phyloP scores from a whole-genome alignment of 2,113 vertebrate genomes.

The Acrocephalus kingi region DNA sequence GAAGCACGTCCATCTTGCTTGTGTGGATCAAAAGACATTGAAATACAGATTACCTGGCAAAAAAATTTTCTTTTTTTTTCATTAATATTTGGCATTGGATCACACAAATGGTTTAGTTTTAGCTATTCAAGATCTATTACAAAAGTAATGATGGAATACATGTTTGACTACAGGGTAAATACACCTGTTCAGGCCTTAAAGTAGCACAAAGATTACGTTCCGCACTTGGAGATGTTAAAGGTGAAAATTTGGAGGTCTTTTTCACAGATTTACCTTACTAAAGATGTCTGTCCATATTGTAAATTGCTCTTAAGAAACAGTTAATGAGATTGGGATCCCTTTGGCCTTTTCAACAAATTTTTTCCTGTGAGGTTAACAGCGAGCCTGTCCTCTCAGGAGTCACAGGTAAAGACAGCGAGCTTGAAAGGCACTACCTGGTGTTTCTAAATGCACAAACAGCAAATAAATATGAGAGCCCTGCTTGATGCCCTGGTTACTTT shows the following conservation, averaged over 20 bases:
- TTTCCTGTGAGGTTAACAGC: background rate
- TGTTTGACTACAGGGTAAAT: background rate
- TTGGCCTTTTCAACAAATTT: background rate
- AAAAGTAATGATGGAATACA: background rate
- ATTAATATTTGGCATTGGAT: background rate
- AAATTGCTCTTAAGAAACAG: background rate
- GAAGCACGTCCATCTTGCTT: background rate
- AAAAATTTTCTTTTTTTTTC: fast-evolving
- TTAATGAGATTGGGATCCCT: background rate
- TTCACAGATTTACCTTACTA: background rate
- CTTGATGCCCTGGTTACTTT: background rate
- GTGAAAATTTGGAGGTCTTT: background rate
- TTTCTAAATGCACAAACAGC: background rate
- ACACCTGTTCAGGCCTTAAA: background rate
- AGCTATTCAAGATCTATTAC: background rate
- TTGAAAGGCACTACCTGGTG: background rate
- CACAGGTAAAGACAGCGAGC: background rate
- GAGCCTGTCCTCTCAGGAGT: background rate
- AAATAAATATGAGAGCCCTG: background rate
- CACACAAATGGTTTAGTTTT: background rate
- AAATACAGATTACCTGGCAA: background rate
- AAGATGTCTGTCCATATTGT: background rate
- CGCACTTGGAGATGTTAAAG: background rate
- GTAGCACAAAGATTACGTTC: background rate
- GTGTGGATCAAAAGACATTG: background rate